A percentile compares a stretch with the other conserved stretches of the same genome.
Conservation (phyloP, 2,888 invertebrate species). For the Tinea trinotella region DNA sequence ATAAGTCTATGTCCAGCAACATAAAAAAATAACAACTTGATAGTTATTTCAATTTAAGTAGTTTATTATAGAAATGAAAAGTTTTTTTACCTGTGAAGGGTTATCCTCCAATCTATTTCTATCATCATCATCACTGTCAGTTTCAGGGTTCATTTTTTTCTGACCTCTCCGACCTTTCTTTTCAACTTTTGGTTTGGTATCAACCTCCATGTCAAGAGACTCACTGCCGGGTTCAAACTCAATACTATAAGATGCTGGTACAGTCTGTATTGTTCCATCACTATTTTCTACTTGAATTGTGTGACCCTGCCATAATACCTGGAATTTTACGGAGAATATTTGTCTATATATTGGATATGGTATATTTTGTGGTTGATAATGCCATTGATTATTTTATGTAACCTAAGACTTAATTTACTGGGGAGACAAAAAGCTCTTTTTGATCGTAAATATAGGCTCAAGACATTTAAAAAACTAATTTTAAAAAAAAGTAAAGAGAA, state of each 20-base stretch:
- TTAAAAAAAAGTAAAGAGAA: background rate
- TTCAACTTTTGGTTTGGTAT: constrained; percentile 57
- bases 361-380: no score
- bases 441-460: no score
- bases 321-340: no score
- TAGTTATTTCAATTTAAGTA: no score
- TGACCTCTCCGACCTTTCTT: constrained; percentile 47
- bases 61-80: no score
- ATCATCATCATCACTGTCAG: constrained; percentile 68
- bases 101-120: constrained; percentile 79
- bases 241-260: constrained; percentile 50
- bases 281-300: constrained; percentile 75
- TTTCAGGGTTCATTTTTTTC: constrained; percentile 66
- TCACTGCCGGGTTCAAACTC: constrained; percentile 50
- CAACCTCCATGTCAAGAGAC: constrained; percentile 46
- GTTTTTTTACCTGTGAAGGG: constrained; percentile 68
- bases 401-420: no score
- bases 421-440: no score
- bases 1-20: no score
- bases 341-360: no score
- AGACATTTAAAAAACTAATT: no score
- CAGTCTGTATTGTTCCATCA: constrained; percentile 46
- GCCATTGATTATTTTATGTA: no score
- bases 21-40: no score
- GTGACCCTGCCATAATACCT: constrained; percentile 78